These are phyloP conservation scores for Parotia lawesii DNA, from an alignment of 2,113 vertebrate species.

Conservation along the genomic window DNA sequence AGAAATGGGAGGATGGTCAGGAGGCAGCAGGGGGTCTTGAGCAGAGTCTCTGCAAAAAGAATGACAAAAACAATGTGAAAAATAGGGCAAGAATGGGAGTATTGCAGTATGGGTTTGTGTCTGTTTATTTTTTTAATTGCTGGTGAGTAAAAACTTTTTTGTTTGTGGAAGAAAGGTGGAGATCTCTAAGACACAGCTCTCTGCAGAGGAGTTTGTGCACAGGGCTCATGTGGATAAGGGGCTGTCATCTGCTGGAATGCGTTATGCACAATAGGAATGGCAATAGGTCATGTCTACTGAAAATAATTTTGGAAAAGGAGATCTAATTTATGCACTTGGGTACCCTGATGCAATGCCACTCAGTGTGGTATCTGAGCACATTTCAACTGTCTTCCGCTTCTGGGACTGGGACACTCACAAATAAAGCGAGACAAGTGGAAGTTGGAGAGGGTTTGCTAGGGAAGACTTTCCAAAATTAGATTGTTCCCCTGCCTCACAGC, in stretches of 20 bases:
- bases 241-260: background rate
- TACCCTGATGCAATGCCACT: background rate
- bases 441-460: background rate
- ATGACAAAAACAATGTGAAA: background rate
- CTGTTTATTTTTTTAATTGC: background rate
- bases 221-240: background rate
- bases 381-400: background rate
- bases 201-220: background rate
- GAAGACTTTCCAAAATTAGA: slow-evolving; percentile 34
- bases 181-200: background rate
- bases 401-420: background rate
- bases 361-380: background rate
- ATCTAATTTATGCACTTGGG: background rate
- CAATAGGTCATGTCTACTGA: background rate
- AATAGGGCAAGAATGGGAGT: background rate
- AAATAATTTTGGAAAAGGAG: background rate
- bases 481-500: background rate
- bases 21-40: background rate
- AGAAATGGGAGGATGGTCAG: accelerated
- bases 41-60: background rate
- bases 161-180: background rate
- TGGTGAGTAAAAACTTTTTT: background rate
- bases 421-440: slow-evolving; percentile 30
- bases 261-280: background rate
- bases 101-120: background rate